A percentile compares a stretch with the other conserved stretches of the same genome.
phyloP scores from a whole-genome alignment of 2,888 invertebrate genomes.

The Andrena haemorrhoa region DNA sequence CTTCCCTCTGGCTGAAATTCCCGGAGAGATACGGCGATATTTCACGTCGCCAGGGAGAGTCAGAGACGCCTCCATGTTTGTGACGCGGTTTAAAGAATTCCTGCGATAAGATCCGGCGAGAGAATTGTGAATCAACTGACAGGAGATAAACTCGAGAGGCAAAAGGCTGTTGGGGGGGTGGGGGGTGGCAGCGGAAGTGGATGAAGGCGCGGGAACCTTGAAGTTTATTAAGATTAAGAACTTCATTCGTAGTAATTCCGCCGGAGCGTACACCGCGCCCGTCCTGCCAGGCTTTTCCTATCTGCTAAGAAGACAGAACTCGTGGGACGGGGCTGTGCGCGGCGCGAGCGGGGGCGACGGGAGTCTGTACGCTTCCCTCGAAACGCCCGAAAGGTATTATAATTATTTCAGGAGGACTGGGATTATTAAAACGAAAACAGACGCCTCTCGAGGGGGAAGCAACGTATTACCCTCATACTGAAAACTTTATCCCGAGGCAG shows the following conservation, averaged over 20 bases:
- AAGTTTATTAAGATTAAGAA: slow-evolving; percentile 84
- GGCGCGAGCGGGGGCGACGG: background rate
- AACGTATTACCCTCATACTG: slow-evolving; percentile 41
- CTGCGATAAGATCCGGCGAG: slow-evolving; percentile 52
- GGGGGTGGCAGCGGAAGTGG: slow-evolving; percentile 39
- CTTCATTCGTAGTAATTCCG: slow-evolving; percentile 82
- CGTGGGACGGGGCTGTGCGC: background rate
- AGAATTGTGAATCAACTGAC: slow-evolving; percentile 70
- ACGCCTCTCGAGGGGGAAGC: slow-evolving; percentile 36
- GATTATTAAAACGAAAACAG: slow-evolving; percentile 69
- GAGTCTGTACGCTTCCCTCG: slow-evolving; percentile 48
- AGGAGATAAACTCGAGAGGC: slow-evolving; percentile 62
- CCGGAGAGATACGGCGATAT: slow-evolving; percentile 50
- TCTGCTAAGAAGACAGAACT: slow-evolving; percentile 47
- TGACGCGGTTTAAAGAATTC: slow-evolving; percentile 54
- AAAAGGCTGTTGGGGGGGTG: slow-evolving; percentile 10
- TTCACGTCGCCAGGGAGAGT: slow-evolving; percentile 18
- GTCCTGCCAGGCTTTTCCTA: slow-evolving; percentile 57
- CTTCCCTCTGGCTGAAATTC: slow-evolving; percentile 36
- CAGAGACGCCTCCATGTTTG: slow-evolving; percentile 40
- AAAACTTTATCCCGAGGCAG: slow-evolving; percentile 40
- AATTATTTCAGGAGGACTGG: slow-evolving; percentile 66
- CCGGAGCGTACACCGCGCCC: slow-evolving; percentile 46
- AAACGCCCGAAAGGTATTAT: slow-evolving; percentile 57
- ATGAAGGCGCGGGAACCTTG: slow-evolving; percentile 70